These are phyloP conservation scores for Cygnus buccinator DNA, from an alignment of 2,113 vertebrate genomes.

Conservation along the genomic window DNA sequence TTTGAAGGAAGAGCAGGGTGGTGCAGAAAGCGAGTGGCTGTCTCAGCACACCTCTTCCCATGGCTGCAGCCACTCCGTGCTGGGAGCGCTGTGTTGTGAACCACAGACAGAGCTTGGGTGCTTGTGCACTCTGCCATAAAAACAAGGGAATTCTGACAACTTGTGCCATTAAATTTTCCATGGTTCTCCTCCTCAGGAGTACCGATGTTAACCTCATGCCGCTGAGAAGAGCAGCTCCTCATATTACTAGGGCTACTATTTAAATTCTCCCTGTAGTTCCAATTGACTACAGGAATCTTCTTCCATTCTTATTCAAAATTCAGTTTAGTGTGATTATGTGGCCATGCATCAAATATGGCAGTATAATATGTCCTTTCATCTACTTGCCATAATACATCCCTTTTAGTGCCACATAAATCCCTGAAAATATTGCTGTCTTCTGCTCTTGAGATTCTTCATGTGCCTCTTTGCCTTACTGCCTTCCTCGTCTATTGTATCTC, in stretches of 20 bases:
- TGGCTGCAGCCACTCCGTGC: neutral
- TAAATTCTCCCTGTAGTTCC: slow-evolving; percentile 47
- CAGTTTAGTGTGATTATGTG: slow-evolving; percentile 72
- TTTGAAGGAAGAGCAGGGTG: neutral
- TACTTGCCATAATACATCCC: slow-evolving; percentile 73
- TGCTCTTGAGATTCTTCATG: slow-evolving; percentile 68
- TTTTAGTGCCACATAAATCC: slow-evolving; percentile 74
- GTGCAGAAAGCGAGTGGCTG: neutral
- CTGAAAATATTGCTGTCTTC: slow-evolving; percentile 68
- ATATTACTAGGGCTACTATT: slow-evolving; percentile 33
- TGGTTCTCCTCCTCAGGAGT: neutral
- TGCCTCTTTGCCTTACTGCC: slow-evolving; percentile 70
- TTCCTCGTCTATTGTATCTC: slow-evolving; percentile 65
- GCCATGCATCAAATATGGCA: slow-evolving; percentile 73
- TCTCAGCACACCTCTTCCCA: neutral
- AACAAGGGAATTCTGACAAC: neutral
- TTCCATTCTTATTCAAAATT: slow-evolving; percentile 69
- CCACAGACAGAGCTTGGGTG: neutral
- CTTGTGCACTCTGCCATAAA: neutral
- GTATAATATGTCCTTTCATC: slow-evolving; percentile 72
- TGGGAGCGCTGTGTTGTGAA: neutral
- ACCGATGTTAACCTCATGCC: neutral
- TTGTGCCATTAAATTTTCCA: neutral
- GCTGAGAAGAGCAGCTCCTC: neutral
- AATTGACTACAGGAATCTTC: slow-evolving; percentile 56